Evolutionary conservation across 2,113 vertebrate genomes (phyloP), one percentile per base, ranked within the genome.

Genomic region (Collichthys lucidus): DNA sequence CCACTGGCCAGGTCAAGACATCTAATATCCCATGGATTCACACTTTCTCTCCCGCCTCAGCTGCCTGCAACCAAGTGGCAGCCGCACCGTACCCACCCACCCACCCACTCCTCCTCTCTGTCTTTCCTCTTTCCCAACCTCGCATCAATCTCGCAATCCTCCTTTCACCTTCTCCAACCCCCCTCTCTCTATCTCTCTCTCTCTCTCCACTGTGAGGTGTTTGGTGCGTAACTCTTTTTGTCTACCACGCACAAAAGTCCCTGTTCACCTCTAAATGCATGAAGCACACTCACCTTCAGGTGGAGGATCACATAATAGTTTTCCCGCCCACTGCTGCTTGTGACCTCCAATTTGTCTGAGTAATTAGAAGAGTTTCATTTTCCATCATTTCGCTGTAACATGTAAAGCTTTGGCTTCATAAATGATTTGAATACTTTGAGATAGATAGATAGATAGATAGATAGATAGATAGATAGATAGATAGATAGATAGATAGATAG

Each of bases 21-120:
- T 94, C 94, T 92, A 93, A 95, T 94, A 95, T 93, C 86, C 87
- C 90, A 91, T 91, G 85, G 91, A 94, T 94, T 93, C 91, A 86
- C 88, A 91, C 91, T 92, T 91, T 85, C 83, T 69, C 70, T 82
- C 60, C 67, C 53, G 85, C 86, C 85, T 70, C 40, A 81, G 74
- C 80, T 5, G 29, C 79, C 75, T 73, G 70, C 71, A 82, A 69
- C 79, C 77, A 74, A 81, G 82, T 50, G 85, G 11, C 55, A 78
- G 44, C 81, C 42, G 76, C 77, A 11, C 47, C 72, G 53, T 26
- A 26, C 26, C 26, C 26, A 71, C 77, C 35, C 35, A 40, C 35
- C 83, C 79, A 68, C 80, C 74, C 74, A 74, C 82, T 73, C 80
- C 74, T 77, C 67, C 10, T 5, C 74, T 79, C 44, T 29, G 19